These are phyloP conservation scores for Melipona beecheii DNA, from an alignment of 2,888 invertebrate species.

Conservation along the genomic window DNA sequence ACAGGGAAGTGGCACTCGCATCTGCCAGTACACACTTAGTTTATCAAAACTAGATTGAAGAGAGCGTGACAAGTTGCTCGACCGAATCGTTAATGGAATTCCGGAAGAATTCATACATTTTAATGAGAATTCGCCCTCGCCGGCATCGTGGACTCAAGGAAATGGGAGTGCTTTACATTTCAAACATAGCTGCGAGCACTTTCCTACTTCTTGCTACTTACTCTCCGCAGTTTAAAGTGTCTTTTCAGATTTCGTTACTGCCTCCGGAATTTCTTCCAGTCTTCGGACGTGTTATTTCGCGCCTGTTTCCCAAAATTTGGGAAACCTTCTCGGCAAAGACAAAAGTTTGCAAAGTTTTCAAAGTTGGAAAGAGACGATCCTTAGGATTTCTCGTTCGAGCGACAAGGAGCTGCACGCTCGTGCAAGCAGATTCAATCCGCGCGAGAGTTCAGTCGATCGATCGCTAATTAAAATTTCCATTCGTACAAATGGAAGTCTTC, in stretches of 20 bases:
- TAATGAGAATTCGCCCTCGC: constrained; percentile 22
- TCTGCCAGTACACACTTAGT: neutral
- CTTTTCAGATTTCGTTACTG: neutral
- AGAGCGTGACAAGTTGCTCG: neutral
- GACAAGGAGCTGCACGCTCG: no score
- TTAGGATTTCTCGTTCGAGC: no score
- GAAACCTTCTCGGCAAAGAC: no score
- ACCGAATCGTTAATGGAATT: constrained; percentile 1
- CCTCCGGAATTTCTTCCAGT: neutral
- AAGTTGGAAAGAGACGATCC: no score
- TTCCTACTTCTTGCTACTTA: neutral
- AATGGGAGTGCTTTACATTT: constrained; percentile 23
- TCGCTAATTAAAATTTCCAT: no score
- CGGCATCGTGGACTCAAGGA: neutral
- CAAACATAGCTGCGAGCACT: constrained; percentile 16
- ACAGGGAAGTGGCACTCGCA: no score
- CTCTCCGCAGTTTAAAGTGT: neutral
- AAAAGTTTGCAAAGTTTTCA: no score
- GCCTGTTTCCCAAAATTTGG: no score
- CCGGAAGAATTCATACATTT: constrained; percentile 35
- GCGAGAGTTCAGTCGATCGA: no score
- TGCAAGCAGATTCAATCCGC: no score
- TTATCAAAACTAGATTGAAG: neutral
- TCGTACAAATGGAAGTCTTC: no score
- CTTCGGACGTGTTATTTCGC: no score